Evolutionary conservation across 2,888 invertebrate species (phyloP), one percentile per base, ranked within the genome.

Genomic region (Calliopum simillimum): DNA sequence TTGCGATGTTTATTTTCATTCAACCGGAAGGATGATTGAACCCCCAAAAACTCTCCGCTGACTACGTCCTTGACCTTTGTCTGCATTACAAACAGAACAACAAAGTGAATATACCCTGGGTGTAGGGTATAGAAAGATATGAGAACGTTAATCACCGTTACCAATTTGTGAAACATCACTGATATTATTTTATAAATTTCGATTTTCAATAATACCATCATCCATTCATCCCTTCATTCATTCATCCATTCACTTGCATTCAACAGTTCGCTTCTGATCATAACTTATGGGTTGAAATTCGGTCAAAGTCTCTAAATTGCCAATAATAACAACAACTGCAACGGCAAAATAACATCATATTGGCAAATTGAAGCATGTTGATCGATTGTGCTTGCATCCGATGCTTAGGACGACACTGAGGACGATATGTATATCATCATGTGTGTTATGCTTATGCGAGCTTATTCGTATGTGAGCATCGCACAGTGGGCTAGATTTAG

Each of bases 241-340:
- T n/a, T 13, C 25, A 21, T 56, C 47, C 56, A 13, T 47, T 33
- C 46, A 23, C 61, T 13, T 13, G 44, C 46, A 46, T 66, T 64
- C 33, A 23, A 25, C 44, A 14, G 21, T 55, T 43, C 71, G 69
- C 65, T 68, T 66, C 66, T 72, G 71, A 61, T 69, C 71, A 69
- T 69, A 69, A 72, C 69, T 72, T 66, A 47, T 62, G 69, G 55
- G 66, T 16, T 14, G 47, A 21, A 62, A 67, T 33, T 33, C 8
- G 33, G 19, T 55, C 56, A 61, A 59, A 47, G 65, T 71, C 33
- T 49, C 66, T 56, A 69, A 71, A 71, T 71, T 71, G 68, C 64
- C 58, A 16, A 53, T 41, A 61, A 33, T 8, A 33, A 33, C 33
- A 33, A 33, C 33, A 33, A 33, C 33, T 3, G 8, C 33, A 33